Evolutionary conservation across 2,797 vertebrate species (phyloP), one percentile per base, ranked within the genome.

Genomic region (Gorsachius magnificus): DNA sequence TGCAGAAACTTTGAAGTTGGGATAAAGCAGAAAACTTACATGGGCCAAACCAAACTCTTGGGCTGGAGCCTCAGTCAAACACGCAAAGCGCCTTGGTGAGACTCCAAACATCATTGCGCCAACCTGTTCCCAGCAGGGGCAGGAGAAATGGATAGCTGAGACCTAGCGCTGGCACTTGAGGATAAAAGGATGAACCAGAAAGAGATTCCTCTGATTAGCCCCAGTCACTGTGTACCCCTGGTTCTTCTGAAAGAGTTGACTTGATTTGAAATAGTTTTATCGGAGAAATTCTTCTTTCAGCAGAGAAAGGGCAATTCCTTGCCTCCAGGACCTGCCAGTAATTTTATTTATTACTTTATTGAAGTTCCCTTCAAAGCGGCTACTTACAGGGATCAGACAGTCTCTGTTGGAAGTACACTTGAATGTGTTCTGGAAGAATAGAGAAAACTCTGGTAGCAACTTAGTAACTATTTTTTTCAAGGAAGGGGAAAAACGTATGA

Each of bases 191-290:
- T 50, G 58, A 64, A 71, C 22, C 14, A 46, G 41, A 68, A 61
- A 0, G 1, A 54, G 29, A 70, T 68, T 56, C 38, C 10, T 76
- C 28, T 26, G 16, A 36, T 60, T 35, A 91, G 7, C 7, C 11
- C 19, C 28, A 13, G 64, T 46, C 16, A n/a, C 31, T 26, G 7
- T 11, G 4, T 11, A 26, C 5, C 16, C 2, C 2, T 0, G 0
- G 35, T 24, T 91, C 25, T 53, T 79, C 41, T 54, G 51, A 64
- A 71, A 50, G 5, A 61, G 17, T 41, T 21, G 58, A 22, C 33
- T 43, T 21, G 15, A 22, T 76, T 22, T 70, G 24, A 84, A 90
- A 77, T 45, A 6, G 14, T 57, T 87, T 72, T 50, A 58, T 57
- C 45, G 60, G 28, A 77, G 2, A 89, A 77, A n/a, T 61, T 60